Evolutionary conservation across 2,888 invertebrate genomes (phyloP).

Genomic region (Nephrocerus scutellatus): DNA sequence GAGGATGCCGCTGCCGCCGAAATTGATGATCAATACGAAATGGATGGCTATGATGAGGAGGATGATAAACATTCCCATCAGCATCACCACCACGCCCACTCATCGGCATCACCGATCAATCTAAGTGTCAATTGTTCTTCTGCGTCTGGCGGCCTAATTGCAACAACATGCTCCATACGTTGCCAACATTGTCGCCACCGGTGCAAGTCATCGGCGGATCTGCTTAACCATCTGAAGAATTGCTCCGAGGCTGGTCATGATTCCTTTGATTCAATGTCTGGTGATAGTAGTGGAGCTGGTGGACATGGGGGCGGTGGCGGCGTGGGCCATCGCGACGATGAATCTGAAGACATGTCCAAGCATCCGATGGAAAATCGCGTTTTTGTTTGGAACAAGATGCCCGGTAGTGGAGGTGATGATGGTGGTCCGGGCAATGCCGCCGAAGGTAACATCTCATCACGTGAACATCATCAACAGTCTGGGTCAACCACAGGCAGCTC

Average conservation of each 20-base stretch:
- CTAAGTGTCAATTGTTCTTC: conserved; percentile 34
- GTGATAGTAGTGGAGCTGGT: conserved; percentile 45
- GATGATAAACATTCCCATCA: conserved; percentile 42
- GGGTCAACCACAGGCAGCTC: conserved; percentile 12
- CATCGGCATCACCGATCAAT: conserved; percentile 45
- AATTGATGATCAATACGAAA: conserved; percentile 37
- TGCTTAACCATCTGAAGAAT: conserved; percentile 66
- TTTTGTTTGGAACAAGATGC: conserved; percentile 73
- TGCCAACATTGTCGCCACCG: conserved; percentile 82
- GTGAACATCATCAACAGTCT: conserved; percentile 17
- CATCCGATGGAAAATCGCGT: conserved; percentile 77
- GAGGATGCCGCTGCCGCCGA: conserved; percentile 37
- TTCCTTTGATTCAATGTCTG: conserved; percentile 42
- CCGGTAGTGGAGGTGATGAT: conserved; percentile 31
- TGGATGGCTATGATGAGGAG: conserved; percentile 37
- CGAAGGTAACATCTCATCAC: conserved; percentile 17
- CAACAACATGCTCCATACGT: conserved; percentile 64
- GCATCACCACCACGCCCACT: too few relatives aligned
- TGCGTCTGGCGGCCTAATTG: too few relatives aligned
- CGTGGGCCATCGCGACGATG: conserved; percentile 35
- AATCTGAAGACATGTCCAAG: conserved; percentile 38
- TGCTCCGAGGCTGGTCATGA: conserved; percentile 55
- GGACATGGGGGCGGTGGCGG: conserved; percentile 31
- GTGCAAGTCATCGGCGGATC: conserved; percentile 76
- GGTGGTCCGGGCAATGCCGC: conserved; percentile 23